Evolutionary conservation across 1,140 invertebrate genomes (phyloP).

Genomic region (Planococcus citri): DNA sequence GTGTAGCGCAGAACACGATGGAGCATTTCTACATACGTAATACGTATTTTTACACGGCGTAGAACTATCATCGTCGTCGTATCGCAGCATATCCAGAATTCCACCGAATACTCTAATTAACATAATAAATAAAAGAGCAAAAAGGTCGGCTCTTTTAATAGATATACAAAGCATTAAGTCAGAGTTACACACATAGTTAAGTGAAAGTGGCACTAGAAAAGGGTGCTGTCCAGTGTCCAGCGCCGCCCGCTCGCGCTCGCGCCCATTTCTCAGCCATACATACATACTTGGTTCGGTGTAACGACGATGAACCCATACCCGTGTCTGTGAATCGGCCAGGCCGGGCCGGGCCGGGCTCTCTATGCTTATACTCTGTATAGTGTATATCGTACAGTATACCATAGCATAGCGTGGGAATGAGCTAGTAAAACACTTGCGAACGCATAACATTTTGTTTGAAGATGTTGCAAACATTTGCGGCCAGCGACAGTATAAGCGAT

Average conservation of each 20-base stretch:
- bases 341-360: too few relatives aligned
- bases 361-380: too few relatives aligned
- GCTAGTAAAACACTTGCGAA: slow-evolving; percentile 1
- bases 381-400: too few relatives aligned
- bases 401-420: neutral
- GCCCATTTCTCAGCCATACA: too few relatives aligned
- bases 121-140: slow-evolving; percentile 4
- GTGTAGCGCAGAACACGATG: too few relatives aligned
- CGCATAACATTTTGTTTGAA: slow-evolving; percentile 3
- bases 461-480: slow-evolving; percentile 1
- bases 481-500: neutral
- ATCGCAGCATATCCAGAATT: neutral
- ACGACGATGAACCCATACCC: too few relatives aligned
- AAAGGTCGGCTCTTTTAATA: slow-evolving; percentile 6
- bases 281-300: too few relatives aligned
- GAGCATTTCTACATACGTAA: too few relatives aligned
- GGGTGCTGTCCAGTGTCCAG: neutral
- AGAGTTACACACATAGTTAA: slow-evolving; percentile 7
- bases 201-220: slow-evolving; percentile 5
- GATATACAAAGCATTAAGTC: slow-evolving; percentile 3
- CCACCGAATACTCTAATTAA: neutral
- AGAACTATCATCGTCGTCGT: too few relatives aligned
- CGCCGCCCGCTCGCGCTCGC: too few relatives aligned
- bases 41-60: too few relatives aligned
- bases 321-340: too few relatives aligned